Base-by-base conservation (phyloP, 2,888 invertebrate species). In the Spatulosminthurus flaviceps region DNA sequence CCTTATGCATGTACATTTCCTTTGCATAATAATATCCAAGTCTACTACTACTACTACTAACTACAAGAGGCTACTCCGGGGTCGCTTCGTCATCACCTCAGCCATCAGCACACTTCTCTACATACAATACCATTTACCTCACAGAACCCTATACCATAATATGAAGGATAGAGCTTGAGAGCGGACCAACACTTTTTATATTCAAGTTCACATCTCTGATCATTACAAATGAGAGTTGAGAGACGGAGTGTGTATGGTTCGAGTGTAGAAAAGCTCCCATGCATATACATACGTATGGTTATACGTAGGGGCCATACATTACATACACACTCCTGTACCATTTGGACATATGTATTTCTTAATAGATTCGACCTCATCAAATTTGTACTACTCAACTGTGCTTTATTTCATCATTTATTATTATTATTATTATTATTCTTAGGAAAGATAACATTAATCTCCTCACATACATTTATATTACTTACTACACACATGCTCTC, bases 341-440 rank as follows among this genome's bases (percentile, higher is more conserved):
- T 11, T 7, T 21, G n/a, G n/a, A n/a, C 51, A 34, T 69, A n/a
- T 41, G 71, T 21, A 21, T 22, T 13, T 67, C 43, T 77, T 74
- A 80, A 80, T 73, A 70, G 80, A 70, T 73, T 80, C 70, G 77
- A 80, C 77, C 80, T 80, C 77, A 80, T 70, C 73, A 80, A 66
- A 80, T 70, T 77, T 77, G 77, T 77, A 77, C 70, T 34, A 60
- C 71, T 77, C 77, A 77, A 61, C 71, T 70, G 51, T 70, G 77
- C 70, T 77, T 71, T 64, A 73, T 41, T 78, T 72, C 78, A 64
- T 64, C 78, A 78, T 78, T 78, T 78, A 78, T 78, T 77, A 77
- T 77, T 61, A 78, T 78, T 77, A 77, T 77, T 61, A 78, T 78
- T 78, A 78, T 78, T 71, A 70, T 78, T 70, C 41, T 71, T 72